A percentile compares a stretch with the other conserved stretches of the same genome.
These are phyloP conservation scores for Pantherophis vulpinus DNA, from an alignment of 2,797 vertebrate genomes.

Conservation along the genomic window DNA sequence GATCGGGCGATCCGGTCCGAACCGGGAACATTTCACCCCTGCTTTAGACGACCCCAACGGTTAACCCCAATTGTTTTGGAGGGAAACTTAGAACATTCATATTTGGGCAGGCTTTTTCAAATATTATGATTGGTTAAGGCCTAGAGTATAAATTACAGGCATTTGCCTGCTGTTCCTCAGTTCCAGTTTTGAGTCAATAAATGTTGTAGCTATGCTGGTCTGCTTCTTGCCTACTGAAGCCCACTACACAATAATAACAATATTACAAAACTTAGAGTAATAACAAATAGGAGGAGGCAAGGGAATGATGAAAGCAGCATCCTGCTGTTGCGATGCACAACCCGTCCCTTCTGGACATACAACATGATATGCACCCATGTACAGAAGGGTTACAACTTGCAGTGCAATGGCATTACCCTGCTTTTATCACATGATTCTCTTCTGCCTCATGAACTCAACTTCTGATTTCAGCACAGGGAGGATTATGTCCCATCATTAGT, in stretches of 20 bases:
- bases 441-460: not conserved
- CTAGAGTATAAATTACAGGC: too few relatives aligned
- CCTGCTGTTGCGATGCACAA: not conserved
- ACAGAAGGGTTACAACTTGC: not conserved
- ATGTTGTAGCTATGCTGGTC: too few relatives aligned
- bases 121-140: too few relatives aligned
- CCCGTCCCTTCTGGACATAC: not conserved
- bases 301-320: not conserved
- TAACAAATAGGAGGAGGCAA: not conserved
- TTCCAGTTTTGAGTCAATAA: too few relatives aligned
- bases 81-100: too few relatives aligned
- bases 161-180: too few relatives aligned
- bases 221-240: too few relatives aligned
- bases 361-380: not conserved
- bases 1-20: too few relatives aligned
- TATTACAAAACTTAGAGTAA: not conserved
- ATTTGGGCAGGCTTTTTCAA: too few relatives aligned
- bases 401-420: not conserved
- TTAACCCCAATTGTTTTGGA: too few relatives aligned
- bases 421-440: not conserved
- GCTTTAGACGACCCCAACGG: too few relatives aligned
- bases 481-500: not conserved
- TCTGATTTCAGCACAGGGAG: not conserved
- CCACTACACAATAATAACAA: not conserved
- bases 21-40: too few relatives aligned